Evolutionary conservation across 2,888 invertebrate species (phyloP).

Genomic region (Phalangium opilio): DNA sequence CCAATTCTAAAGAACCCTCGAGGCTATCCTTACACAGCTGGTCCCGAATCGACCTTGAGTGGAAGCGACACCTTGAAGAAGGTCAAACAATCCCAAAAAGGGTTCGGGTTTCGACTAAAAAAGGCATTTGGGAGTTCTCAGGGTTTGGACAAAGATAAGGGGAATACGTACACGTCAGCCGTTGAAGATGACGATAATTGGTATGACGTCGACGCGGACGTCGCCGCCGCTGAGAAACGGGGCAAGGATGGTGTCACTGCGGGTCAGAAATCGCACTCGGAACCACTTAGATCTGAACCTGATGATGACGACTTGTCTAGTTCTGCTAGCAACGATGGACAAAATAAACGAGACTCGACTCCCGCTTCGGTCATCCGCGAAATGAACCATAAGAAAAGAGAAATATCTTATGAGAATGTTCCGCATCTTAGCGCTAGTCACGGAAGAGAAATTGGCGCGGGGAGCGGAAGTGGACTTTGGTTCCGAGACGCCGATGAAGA

Average conservation of each 20-base stretch:
- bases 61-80: constrained; percentile 7
- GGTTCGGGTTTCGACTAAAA: constrained; percentile 12
- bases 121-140: constrained; percentile 1
- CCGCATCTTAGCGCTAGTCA: constrained; percentile 8
- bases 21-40: too few relatives aligned
- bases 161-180: not conserved
- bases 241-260: too few relatives aligned
- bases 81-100: constrained; percentile 11
- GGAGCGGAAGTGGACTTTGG: constrained; percentile 11
- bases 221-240: too few relatives aligned
- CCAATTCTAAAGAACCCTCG: too few relatives aligned
- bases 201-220: constrained; percentile 9
- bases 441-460: constrained; percentile 2
- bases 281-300: too few relatives aligned
- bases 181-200: constrained; percentile 12
- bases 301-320: constrained; percentile 15
- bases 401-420: constrained; percentile 17
- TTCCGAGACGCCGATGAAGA: constrained; percentile 17
- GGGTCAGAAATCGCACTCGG: too few relatives aligned
- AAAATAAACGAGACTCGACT: constrained; percentile 5
- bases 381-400: constrained; percentile 17
- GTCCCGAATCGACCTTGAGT: constrained; percentile 5
- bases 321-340: constrained; percentile 9
- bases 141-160: not conserved
- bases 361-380: constrained; percentile 17